Evolutionary conservation across 2,113 vertebrate genomes (phyloP), one percentile per base, ranked within the genome.

Genomic region (Strix aluco): DNA sequence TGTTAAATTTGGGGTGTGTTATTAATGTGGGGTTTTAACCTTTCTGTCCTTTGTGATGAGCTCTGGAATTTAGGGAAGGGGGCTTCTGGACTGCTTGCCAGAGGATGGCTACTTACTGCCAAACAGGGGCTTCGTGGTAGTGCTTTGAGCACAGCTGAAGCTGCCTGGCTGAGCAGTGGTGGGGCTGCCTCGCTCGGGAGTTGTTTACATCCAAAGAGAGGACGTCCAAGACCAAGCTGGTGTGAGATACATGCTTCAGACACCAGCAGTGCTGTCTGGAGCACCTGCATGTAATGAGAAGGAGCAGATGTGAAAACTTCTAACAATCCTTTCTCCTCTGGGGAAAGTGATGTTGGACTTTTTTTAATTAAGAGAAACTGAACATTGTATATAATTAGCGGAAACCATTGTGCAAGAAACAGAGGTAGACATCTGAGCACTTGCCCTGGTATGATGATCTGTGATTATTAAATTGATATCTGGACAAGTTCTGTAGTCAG

Each of bases 61-160:
- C 42, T 3, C 51, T 85, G 86, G 57, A 38, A 32, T 57, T 66
- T 1, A 3, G 66, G 75, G 62, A n/a, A 47, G 59, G 19, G 13
- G 34, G 3, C 30, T 46, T 32, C n/a, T 69, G 83, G 34, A 2
- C 57, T 38, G 49, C 79, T 59, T 38, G 49, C 8, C 4, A 18
- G 47, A 19, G 55, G 36, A 36, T 32, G 59, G 59, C 42, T 40
- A 6, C 15, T 42, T n/a, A 0, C 17, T 40, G 71, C 18, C 47
- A 12, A 13, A 4, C 0, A 0, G 0, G 1, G 36, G 42, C 1
- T 5, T 57, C 9, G 10, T n/a, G 61, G 51, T 22, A 18, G 77
- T 7, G n/a, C 69, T 26, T 4, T 10, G 59, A 26, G 91, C 81
- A 29, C 15, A 42, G 79, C 69, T 44, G 63, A 34, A n/a, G 85